These are phyloP conservation scores for Poeciliopsis prolifica DNA, from an alignment of 2,113 vertebrate genomes.

Conservation along the genomic window DNA sequence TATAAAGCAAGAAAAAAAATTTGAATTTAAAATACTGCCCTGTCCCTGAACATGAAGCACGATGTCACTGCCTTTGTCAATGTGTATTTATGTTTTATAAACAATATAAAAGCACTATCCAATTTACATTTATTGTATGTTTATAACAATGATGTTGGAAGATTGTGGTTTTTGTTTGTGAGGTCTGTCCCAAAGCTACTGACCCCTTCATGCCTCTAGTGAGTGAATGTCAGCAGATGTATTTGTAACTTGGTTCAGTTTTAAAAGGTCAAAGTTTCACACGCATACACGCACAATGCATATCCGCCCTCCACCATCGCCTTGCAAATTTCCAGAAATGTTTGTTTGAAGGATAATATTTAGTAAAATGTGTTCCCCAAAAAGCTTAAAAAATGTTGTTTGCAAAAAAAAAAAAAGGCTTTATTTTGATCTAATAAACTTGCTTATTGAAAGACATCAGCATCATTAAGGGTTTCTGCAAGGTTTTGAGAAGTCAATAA, in stretches of 20 bases:
- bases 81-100: slow-evolving; percentile 81
- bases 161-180: slow-evolving; percentile 70
- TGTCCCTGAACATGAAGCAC: slow-evolving; percentile 78
- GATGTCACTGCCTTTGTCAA: slow-evolving; percentile 77
- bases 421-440: slow-evolving; percentile 73
- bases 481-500: neutral
- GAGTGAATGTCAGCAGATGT: slow-evolving; percentile 59
- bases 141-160: slow-evolving; percentile 66
- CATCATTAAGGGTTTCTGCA: slow-evolving; percentile 12
- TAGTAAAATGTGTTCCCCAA: slow-evolving; percentile 17
- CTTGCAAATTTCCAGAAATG: slow-evolving; percentile 19
- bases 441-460: slow-evolving; percentile 40
- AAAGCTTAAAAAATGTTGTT: slow-evolving; percentile 40
- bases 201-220: slow-evolving; percentile 71
- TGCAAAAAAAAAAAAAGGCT: slow-evolving; percentile 32
- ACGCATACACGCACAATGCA: slow-evolving; percentile 8
- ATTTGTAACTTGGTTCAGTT: slow-evolving; percentile 55
- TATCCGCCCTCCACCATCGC: slow-evolving; percentile 40
- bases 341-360: slow-evolving; percentile 55
- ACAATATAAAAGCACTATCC: slow-evolving; percentile 73
- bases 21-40: slow-evolving; percentile 65
- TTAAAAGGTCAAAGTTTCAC: slow-evolving; percentile 42
- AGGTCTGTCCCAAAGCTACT: slow-evolving; percentile 78
- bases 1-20: slow-evolving; percentile 73
- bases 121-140: slow-evolving; percentile 74